Percentiles rank a stretch among this genome's conserved stretches.
Evolutionary conservation across 2,797 vertebrate genomes (phyloP).

Genomic region (Lepilemur septentrionalis): DNA sequence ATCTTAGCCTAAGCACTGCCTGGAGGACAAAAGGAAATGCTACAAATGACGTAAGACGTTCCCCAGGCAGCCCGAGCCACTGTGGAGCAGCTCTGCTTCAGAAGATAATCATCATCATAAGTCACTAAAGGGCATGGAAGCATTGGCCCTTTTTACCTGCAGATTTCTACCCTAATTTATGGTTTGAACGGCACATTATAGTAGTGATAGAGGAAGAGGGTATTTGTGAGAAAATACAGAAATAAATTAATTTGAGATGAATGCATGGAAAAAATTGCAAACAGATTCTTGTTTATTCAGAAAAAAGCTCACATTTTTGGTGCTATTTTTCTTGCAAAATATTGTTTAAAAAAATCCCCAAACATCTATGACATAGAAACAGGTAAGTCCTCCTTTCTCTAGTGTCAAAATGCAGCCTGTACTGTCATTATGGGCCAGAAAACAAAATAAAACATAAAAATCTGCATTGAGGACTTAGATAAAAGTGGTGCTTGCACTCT

Average conservation of each 20-base stretch:
- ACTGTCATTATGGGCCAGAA: not conserved
- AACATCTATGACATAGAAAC: not conserved
- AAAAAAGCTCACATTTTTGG: not conserved
- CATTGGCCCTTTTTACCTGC: not conserved
- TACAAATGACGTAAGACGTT: rapidly evolving
- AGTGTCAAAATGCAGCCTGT: not conserved
- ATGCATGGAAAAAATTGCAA: not conserved
- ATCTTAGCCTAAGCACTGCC: not conserved
- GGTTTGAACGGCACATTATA: not conserved
- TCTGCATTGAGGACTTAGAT: too few species aligned
- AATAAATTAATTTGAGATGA: not conserved
- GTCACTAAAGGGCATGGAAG: not conserved
- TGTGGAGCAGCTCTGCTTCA: not conserved
- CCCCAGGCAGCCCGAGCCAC: not conserved
- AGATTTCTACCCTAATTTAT: not conserved
- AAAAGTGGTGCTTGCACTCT: not conserved
- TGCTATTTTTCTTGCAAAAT: slow-evolving; percentile 21
- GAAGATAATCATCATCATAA: not conserved
- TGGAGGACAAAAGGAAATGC: not conserved
- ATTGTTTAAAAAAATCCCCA: not conserved
- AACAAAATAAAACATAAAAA: not conserved
- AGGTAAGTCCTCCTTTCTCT: not conserved
- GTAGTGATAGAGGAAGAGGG: not conserved
- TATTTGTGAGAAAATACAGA: not conserved
- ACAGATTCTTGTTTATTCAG: not conserved